Conservation (phyloP, 2,888 invertebrate genomes). For the Petrolisthes manimaculis region DNA sequence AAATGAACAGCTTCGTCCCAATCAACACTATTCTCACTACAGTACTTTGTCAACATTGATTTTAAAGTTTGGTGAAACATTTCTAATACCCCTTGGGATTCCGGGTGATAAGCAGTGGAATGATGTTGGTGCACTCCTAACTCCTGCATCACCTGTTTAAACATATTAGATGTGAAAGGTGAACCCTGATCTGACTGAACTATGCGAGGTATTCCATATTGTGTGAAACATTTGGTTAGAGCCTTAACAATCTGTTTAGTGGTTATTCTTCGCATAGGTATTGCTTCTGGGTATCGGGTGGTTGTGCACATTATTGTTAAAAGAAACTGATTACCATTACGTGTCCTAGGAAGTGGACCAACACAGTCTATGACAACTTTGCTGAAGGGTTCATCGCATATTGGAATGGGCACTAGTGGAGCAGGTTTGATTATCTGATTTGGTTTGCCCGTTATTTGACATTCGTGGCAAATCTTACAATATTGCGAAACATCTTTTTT, state of each 20-base stretch:
- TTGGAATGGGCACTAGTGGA: not conserved
- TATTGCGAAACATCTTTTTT: slow-evolving; percentile 19
- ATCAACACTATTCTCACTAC: not conserved
- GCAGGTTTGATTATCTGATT: not conserved
- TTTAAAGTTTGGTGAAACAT: slow-evolving; percentile 16
- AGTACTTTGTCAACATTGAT: not conserved
- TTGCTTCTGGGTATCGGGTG: slow-evolving; percentile 27
- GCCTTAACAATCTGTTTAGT: slow-evolving; percentile 25
- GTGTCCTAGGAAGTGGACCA: not conserved
- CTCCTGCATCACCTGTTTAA: slow-evolving; percentile 19
- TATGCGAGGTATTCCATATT: not conserved
- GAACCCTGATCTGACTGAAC: slow-evolving; percentile 34
- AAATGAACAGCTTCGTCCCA: slow-evolving; percentile 13
- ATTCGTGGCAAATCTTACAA: slow-evolving; percentile 5
- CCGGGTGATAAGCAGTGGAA: not conserved
- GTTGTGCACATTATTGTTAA: slow-evolving; percentile 17
- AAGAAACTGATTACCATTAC: not conserved
- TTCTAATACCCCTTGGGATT: slow-evolving; percentile 25
- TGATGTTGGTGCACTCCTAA: not conserved
- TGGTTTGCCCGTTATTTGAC: slow-evolving; percentile 23
- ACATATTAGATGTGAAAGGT: slow-evolving; percentile 17
- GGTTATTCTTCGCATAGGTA: not conserved
- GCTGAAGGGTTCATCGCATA: not conserved
- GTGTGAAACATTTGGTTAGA: slow-evolving; percentile 13
- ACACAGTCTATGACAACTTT: slow-evolving; percentile 25